Evolutionary conservation across 2,797 vertebrate genomes (phyloP).

Genomic region (Lepidocolaptes lacrymiger): DNA sequence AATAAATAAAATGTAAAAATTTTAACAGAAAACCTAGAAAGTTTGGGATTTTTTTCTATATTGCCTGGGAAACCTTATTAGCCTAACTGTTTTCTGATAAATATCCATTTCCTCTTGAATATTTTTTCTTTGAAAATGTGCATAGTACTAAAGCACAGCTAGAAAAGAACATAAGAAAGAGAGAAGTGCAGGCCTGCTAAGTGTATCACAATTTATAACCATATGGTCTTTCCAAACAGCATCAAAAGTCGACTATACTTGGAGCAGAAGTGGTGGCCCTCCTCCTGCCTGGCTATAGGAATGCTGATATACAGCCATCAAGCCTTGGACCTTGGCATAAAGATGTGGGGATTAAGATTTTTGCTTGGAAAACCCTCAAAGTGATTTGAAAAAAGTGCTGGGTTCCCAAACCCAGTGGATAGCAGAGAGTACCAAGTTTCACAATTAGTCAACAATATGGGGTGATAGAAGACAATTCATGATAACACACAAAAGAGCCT

Average conservation of each 20-base stretch:
- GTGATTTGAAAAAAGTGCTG: not conserved
- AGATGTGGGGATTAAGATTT: not conserved
- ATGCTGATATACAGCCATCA: not conserved
- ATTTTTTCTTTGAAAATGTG: not conserved
- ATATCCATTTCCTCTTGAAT: not conserved
- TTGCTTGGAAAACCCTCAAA: not conserved
- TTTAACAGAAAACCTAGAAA: not conserved
- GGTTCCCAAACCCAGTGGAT: not conserved
- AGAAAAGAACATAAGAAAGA: not conserved
- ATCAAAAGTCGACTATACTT: not conserved
- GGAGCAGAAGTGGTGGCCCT: not conserved
- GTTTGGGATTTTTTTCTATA: not conserved
- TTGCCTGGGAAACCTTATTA: not conserved
- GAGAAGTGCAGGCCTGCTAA: not conserved
- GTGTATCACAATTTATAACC: not conserved
- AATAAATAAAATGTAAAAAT: accelerated
- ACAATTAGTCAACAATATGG: not conserved
- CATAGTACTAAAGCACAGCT: not conserved
- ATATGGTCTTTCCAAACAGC: not conserved
- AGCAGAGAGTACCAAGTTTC: not conserved
- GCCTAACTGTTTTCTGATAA: not conserved
- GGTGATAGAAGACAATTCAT: not conserved
- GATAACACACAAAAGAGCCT: not conserved
- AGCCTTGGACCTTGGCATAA: not conserved
- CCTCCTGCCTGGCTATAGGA: not conserved